Evolutionary conservation across 1,140 invertebrate genomes (phyloP).

Genomic region (Ips typographus): DNA sequence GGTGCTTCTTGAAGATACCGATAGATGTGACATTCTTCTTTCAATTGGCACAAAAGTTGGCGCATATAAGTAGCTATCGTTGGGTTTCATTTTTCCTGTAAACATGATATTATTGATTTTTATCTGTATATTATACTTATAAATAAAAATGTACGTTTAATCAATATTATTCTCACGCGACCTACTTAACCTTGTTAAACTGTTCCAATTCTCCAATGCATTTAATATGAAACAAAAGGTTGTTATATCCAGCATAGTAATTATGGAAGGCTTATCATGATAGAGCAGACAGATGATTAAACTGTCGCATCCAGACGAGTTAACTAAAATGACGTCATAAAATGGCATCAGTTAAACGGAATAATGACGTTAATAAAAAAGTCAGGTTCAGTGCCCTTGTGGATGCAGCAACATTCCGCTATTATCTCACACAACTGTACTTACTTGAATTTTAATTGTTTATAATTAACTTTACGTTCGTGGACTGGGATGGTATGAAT

Average conservation of each 20-base stretch:
- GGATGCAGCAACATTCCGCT: constrained; percentile 3
- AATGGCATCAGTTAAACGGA: constrained; percentile 1
- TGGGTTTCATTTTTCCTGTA: constrained; percentile 9
- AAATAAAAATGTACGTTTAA: too few relatives aligned
- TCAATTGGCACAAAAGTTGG: constrained; percentile 36
- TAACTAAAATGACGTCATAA: constrained; percentile 6
- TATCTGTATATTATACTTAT: too few relatives aligned
- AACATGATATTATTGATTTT: too few relatives aligned
- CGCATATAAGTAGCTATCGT: constrained; percentile 16
- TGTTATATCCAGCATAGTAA: too few relatives aligned
- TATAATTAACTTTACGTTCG: not conserved
- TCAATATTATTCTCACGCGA: too few relatives aligned
- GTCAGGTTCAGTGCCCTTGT: constrained; percentile 14
- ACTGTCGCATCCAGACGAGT: not conserved
- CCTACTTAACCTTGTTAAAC: too few relatives aligned
- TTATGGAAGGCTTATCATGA: too few relatives aligned
- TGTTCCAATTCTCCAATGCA: too few relatives aligned
- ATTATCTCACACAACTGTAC: not conserved
- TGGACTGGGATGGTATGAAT: not conserved
- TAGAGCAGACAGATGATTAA: too few relatives aligned
- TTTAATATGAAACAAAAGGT: too few relatives aligned
- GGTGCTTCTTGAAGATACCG: constrained; percentile 47
- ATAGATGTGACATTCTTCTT: constrained; percentile 45
- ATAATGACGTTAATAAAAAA: constrained; percentile 15
- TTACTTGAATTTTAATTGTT: constrained; percentile 13